Conservation (phyloP, 2,797 vertebrate species). For the Sebastes paucispinis region DNA sequence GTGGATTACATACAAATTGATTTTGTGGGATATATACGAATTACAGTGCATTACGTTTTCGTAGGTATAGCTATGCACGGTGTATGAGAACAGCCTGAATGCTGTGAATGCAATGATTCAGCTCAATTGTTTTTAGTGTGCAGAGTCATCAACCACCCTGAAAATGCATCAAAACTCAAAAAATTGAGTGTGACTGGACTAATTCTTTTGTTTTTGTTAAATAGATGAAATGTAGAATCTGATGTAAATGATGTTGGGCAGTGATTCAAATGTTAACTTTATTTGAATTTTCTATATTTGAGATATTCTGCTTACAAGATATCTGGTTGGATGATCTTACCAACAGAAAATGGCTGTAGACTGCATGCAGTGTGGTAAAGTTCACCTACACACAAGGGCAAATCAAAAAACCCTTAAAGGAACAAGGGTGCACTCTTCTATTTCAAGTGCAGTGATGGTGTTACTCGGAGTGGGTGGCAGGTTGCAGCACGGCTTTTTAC, state of each 20-base stretch:
- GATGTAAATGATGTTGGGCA: neutral
- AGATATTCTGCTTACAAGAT: neutral
- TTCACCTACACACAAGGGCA: neutral
- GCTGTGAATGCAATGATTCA: neutral
- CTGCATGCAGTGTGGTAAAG: neutral
- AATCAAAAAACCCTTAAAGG: constrained; percentile 11
- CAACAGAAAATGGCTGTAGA: neutral
- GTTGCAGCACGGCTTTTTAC: constrained; percentile 88
- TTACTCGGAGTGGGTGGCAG: constrained; percentile 78
- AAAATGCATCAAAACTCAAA: neutral
- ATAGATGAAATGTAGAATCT: neutral
- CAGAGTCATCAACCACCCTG: neutral
- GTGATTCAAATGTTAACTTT: neutral
- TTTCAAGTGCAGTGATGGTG: constrained; percentile 13
- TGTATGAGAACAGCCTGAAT: too few species aligned
- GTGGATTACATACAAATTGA: too few species aligned
- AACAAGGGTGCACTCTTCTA: constrained; percentile 2
- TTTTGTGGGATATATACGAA: too few species aligned
- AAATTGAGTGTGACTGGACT: neutral
- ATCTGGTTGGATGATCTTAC: neutral
- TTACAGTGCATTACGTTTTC: too few species aligned
- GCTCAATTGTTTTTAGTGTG: neutral
- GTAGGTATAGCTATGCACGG: too few species aligned
- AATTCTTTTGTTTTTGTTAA: neutral
- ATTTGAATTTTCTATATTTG: neutral